Percentiles rank a stretch among this genome's conserved stretches.
These are phyloP conservation scores for Aphidius ervi DNA, from an alignment of 1,140 invertebrate genomes.

Conservation along the genomic window DNA sequence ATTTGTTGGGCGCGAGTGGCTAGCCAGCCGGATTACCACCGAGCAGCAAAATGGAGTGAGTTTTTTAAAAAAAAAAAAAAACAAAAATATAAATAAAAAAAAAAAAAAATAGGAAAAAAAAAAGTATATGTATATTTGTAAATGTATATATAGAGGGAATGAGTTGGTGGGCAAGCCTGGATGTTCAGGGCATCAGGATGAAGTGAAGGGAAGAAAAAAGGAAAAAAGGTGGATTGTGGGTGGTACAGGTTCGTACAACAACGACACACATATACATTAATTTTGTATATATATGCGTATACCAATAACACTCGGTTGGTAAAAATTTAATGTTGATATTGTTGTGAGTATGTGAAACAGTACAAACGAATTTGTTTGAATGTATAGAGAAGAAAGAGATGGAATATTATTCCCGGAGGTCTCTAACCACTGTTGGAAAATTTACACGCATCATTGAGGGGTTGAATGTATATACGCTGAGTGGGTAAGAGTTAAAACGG, in stretches of 20 bases:
- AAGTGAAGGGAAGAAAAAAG: background rate
- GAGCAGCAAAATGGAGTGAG: constrained; percentile 29
- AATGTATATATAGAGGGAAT: constrained; percentile 24
- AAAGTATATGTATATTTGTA: background rate
- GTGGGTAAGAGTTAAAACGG: constrained; percentile 52
- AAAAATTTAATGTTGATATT: constrained; percentile 44
- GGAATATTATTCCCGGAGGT: constrained; percentile 27
- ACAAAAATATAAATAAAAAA: constrained; percentile 17
- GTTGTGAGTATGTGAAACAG: constrained; percentile 18
- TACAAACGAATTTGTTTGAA: background rate
- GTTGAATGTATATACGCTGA: constrained; percentile 34
- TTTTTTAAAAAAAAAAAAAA: constrained; percentile 20
- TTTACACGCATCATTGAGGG: constrained; percentile 52
- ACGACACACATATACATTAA: constrained; percentile 18
- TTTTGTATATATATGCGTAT: constrained; percentile 26
- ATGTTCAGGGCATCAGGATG: background rate
- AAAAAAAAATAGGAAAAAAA: constrained; percentile 14
- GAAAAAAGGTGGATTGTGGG: background rate
- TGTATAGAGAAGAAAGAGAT: background rate
- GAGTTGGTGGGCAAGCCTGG: constrained; percentile 9
- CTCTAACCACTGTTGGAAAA: constrained; percentile 49
- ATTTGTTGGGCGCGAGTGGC: constrained; percentile 53
- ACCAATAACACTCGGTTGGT: constrained; percentile 40
- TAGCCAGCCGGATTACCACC: constrained; percentile 54
- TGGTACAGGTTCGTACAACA: constrained; percentile 22